Percentiles rank a stretch among this genome's conserved stretches.
These are phyloP conservation scores for Lerista edwardsae DNA, from an alignment of 2,797 vertebrate genomes.

Conservation along the genomic window DNA sequence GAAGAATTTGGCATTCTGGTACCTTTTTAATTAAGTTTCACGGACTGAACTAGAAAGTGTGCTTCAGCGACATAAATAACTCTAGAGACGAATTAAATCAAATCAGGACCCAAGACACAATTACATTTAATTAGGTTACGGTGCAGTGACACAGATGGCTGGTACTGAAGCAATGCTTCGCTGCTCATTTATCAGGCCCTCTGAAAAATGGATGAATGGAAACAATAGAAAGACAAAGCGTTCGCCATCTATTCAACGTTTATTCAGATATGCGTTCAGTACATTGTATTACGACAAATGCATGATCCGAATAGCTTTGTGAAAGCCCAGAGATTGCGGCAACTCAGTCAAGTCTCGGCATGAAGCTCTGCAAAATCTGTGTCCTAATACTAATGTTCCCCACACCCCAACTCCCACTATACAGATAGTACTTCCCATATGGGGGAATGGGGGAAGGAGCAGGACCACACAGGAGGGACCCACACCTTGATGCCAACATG, in stretches of 20 bases:
- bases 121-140: conserved; percentile 44
- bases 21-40: conserved; percentile 34
- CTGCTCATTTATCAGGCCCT: not conserved
- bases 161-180: conserved; percentile 19
- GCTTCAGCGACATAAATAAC: conserved; percentile 22
- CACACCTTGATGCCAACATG: too few relatives aligned
- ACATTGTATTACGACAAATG: not conserved
- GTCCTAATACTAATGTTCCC: not conserved
- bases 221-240: conserved; percentile 22
- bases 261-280: conserved; percentile 2
- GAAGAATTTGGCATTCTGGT: not conserved
- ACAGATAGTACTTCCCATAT: too few relatives aligned
- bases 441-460: too few relatives aligned
- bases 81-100: conserved; percentile 41
- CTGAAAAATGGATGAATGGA: conserved; percentile 11
- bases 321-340: not conserved
- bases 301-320: not conserved
- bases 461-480: too few relatives aligned
- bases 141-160: conserved; percentile 16
- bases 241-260: accelerated
- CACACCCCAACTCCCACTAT: too few relatives aligned
- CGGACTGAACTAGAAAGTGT: conserved; percentile 41
- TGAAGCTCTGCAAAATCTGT: not conserved
- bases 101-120: conserved; percentile 20
- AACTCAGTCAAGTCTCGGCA: not conserved